Evolutionary conservation across 2,888 invertebrate genomes (phyloP).

Genomic region (Pristionchus mayeri): DNA sequence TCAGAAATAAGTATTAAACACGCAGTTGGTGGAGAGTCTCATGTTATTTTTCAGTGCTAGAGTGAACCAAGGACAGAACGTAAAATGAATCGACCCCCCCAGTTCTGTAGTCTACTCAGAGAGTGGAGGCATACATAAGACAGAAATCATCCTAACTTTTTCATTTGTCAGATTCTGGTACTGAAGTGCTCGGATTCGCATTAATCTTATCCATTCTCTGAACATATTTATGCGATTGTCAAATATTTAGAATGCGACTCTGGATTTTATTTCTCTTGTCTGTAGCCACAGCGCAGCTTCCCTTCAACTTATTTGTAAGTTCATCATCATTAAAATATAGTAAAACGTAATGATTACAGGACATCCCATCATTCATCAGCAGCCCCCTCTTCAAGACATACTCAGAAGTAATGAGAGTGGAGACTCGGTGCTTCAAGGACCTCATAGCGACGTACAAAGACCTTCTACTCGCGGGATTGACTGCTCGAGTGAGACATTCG

Average conservation of each 20-base stretch:
- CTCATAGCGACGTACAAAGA: background rate
- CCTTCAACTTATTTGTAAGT: slow-evolving; percentile 11
- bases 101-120: too few species aligned
- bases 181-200: too few species aligned
- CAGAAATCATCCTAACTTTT: too few species aligned
- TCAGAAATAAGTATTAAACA: too few species aligned
- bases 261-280: background rate
- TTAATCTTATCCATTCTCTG: too few species aligned
- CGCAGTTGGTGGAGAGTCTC: too few species aligned
- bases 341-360: background rate
- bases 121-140: too few species aligned
- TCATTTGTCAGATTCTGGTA: too few species aligned
- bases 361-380: background rate
- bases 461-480: background rate
- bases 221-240: too few species aligned
- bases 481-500: background rate
- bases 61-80: too few species aligned
- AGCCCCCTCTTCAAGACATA: background rate
- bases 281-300: background rate
- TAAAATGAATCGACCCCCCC: too few species aligned
- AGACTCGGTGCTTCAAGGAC: slow-evolving; percentile 20
- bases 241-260: slow-evolving; percentile 10
- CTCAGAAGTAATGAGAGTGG: background rate
- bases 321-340: background rate
- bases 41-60: too few species aligned